These are phyloP conservation scores for Drosophila fungiperda DNA, from an alignment of 2,888 invertebrate genomes.

Conservation along the genomic window DNA sequence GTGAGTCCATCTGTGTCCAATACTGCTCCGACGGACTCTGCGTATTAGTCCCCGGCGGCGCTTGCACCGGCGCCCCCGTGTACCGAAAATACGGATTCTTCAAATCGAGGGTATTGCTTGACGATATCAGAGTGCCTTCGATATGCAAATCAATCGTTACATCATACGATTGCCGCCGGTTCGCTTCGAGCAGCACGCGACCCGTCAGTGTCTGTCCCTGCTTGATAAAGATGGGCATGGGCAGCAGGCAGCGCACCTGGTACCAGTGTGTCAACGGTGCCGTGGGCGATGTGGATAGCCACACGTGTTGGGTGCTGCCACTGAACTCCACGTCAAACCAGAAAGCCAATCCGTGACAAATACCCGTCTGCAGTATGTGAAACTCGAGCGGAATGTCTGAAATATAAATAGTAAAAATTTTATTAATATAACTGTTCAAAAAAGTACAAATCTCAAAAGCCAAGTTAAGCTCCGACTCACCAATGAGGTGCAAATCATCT, in stretches of 20 bases:
- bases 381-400: slow-evolving; percentile 96
- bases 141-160: slow-evolving; percentile 97
- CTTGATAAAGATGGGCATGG: slow-evolving; percentile 97
- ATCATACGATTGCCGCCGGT: slow-evolving; percentile 99
- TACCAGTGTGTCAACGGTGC: slow-evolving; percentile 99
- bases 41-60: slow-evolving; percentile 96
- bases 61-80: slow-evolving; percentile 95
- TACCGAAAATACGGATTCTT: slow-evolving; percentile 99
- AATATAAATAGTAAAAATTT: neutral
- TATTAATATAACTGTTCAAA: neutral
- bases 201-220: slow-evolving; percentile 96
- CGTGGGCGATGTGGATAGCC: slow-evolving; percentile 99
- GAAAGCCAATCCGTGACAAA: slow-evolving; percentile 98
- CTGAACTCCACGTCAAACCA: slow-evolving; percentile 99
- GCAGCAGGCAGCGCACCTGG: slow-evolving; percentile 97
- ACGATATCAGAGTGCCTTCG: slow-evolving; percentile 94
- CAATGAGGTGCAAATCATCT: slow-evolving; percentile 96
- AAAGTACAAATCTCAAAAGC: neutral
- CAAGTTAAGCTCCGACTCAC: slow-evolving; percentile 70
- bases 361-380: slow-evolving; percentile 95
- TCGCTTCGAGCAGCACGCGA: slow-evolving; percentile 94
- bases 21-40: slow-evolving; percentile 97
- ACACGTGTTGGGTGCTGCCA: slow-evolving; percentile 95
- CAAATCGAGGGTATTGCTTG: slow-evolving; percentile 96
- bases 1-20: slow-evolving; percentile 93